These are phyloP conservation scores for Macrobrachium rosenbergii DNA, from an alignment of 1,140 invertebrate species.

Conservation along the genomic window DNA sequence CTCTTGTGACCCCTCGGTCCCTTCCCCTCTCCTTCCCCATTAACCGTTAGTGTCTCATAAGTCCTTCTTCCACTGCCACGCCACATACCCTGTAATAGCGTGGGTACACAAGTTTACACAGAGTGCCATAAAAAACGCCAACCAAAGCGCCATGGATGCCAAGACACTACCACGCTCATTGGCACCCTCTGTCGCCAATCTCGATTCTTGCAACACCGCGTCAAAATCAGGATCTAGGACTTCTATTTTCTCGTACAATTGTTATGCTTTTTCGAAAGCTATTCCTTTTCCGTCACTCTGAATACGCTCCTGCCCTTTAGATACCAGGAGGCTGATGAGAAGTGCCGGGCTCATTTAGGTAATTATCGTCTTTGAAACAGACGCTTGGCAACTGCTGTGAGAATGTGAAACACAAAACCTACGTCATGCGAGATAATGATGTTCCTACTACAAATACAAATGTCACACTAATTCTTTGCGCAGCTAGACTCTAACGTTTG, in stretches of 20 bases:
- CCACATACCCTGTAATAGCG: constrained; percentile 57
- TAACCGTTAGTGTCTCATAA: constrained; percentile 6
- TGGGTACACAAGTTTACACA: constrained; percentile 60
- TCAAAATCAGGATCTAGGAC: neutral
- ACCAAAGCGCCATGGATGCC: constrained; percentile 39
- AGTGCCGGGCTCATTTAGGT: too few species aligned
- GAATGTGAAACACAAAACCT: constrained; percentile 36
- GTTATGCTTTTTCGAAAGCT: neutral
- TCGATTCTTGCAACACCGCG: constrained; percentile 30
- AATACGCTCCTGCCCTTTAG: too few species aligned
- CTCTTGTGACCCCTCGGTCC: neutral
- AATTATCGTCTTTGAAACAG: too few species aligned
- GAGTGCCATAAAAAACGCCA: constrained; percentile 35
- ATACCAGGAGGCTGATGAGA: too few species aligned
- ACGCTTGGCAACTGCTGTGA: too few species aligned
- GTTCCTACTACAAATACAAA: constrained; percentile 55
- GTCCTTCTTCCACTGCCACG: constrained; percentile 18
- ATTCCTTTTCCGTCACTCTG: neutral
- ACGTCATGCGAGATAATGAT: constrained; percentile 42
- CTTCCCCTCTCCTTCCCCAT: constrained; percentile 1
- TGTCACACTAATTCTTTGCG: constrained; percentile 47
- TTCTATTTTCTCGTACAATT: neutral
- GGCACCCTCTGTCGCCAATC: constrained; percentile 49
- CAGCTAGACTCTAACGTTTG: neutral
- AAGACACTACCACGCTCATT: constrained; percentile 44